phyloP scores from a whole-genome alignment of 92 coral and sea anemone genomes.

The Phymanthus crucifer region DNA sequence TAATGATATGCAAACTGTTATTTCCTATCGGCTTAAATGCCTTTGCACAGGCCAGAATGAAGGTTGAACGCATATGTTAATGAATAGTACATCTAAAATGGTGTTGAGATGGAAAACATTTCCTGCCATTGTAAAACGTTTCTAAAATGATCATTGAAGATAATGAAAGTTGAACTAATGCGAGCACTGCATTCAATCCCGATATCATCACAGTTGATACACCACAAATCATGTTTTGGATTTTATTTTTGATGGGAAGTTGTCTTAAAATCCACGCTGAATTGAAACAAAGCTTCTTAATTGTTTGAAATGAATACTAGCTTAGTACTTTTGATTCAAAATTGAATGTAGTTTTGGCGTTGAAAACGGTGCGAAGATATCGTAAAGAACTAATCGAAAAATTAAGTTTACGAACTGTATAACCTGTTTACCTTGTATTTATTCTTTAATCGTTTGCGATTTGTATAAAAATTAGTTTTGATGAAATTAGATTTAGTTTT shows the following conservation, averaged over 20 bases:
- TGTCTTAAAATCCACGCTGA: neutral
- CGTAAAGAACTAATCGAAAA: too few relatives aligned
- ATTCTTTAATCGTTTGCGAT: neutral
- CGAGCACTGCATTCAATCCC: too few relatives aligned
- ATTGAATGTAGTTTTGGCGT: neutral
- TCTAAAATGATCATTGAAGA: too few relatives aligned
- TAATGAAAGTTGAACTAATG: too few relatives aligned
- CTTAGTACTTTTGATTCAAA: neutral
- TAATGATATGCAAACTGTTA: neutral
- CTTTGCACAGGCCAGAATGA: neutral
- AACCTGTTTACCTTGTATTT: neutral
- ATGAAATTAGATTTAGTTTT: neutral
- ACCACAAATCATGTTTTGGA: too few relatives aligned
- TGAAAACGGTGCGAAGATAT: neutral
- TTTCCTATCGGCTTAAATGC: neutral
- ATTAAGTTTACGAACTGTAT: too few relatives aligned
- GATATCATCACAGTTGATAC: too few relatives aligned
- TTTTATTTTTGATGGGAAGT: neutral
- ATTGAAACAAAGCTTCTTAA: neutral
- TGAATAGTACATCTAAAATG: neutral
- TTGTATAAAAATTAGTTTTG: neutral
- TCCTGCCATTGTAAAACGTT: too few relatives aligned
- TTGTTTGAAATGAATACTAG: neutral
- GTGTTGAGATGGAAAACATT: neutral
- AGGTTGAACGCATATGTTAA: neutral